phyloP scores from a whole-genome alignment of 2,797 vertebrate genomes.

The Corythornis leucogaster region DNA sequence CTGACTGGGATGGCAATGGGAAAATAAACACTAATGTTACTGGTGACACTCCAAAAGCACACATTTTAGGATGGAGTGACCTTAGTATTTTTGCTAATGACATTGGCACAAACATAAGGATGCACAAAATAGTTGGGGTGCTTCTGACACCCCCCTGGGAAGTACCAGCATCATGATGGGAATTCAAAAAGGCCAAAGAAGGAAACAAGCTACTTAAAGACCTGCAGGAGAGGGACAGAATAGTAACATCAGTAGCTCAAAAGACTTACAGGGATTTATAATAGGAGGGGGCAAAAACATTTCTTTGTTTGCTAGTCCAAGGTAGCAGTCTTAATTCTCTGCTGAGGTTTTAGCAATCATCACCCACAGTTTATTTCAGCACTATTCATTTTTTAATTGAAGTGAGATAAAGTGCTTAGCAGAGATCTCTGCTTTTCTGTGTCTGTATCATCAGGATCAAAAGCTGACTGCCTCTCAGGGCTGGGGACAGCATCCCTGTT shows the following conservation, averaged over 20 bases:
- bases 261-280: background rate
- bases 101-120: background rate
- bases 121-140: background rate
- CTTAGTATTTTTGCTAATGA: background rate
- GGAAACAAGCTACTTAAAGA: background rate
- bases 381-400: background rate
- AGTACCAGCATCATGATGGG: background rate
- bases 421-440: background rate
- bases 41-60: background rate
- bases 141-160: background rate
- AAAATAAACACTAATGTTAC: background rate
- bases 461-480: background rate
- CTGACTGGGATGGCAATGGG: background rate
- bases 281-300: background rate
- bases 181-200: background rate
- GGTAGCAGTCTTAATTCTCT: background rate
- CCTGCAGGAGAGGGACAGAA: background rate
- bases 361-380: background rate
- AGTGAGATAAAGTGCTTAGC: background rate
- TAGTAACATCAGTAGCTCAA: background rate
- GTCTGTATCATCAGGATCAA: background rate
- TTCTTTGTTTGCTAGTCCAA: background rate
- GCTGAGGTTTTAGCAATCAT: background rate
- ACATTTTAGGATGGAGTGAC: background rate
- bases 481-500: background rate